Percentiles rank a stretch among this genome's conserved stretches.
phyloP scores from a whole-genome alignment of 2,888 invertebrate species.

The Eurois occulta region DNA sequence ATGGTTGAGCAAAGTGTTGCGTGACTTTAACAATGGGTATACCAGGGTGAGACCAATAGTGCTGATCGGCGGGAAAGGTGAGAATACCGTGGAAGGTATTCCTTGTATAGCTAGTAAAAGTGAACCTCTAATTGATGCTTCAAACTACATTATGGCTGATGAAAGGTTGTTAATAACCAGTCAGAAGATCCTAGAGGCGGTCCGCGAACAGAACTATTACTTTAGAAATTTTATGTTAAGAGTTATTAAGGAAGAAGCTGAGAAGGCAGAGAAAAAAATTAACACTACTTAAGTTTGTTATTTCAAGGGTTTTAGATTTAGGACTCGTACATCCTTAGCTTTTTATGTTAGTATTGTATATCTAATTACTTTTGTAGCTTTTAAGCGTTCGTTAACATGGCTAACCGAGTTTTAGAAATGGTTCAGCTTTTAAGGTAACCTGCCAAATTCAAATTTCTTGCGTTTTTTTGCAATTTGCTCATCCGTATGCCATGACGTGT shows the following conservation, averaged over 20 bases:
- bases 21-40: conserved; percentile 81
- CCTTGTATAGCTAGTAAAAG: conserved; percentile 74
- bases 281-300: background rate
- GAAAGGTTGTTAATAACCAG: conserved; percentile 80
- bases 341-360: background rate
- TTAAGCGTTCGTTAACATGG: background rate
- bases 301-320: conserved; percentile 14
- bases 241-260: conserved; percentile 62
- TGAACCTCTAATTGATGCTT: conserved; percentile 22
- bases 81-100: conserved; percentile 81
- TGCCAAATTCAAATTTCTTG: background rate
- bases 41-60: conserved; percentile 80
- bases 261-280: conserved; percentile 46
- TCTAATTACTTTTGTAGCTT: background rate
- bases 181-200: conserved; percentile 83
- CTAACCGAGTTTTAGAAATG: background rate
- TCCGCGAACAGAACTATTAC: conserved; percentile 81
- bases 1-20: conserved; percentile 80
- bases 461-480: background rate
- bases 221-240: conserved; percentile 73
- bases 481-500: background rate
- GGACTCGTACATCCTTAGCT: background rate
- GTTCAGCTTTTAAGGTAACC: background rate
- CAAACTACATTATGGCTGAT: conserved; percentile 69
- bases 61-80: conserved; percentile 59